Evolutionary conservation across 2,888 invertebrate species (phyloP).

Genomic region (Tanytarsus gracilentus): DNA sequence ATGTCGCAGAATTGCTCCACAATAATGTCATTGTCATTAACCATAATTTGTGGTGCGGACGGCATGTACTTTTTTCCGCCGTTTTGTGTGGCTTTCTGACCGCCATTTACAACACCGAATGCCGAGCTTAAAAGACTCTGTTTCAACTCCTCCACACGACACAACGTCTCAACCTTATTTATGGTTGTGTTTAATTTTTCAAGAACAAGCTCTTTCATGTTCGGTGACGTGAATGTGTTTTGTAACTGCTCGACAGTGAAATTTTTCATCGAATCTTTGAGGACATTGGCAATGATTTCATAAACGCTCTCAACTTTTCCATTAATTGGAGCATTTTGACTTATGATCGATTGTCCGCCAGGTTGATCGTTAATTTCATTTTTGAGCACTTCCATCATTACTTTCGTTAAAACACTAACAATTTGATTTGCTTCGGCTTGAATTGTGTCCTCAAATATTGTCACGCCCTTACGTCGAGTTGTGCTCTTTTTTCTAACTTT

Average conservation of each 20-base stretch:
- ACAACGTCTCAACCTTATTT: constrained; percentile 18
- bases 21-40: constrained; percentile 16
- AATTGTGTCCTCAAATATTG: background rate
- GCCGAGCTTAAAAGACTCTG: constrained; percentile 20
- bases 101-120: background rate
- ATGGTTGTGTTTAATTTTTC: constrained; percentile 22
- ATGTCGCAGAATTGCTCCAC: constrained; percentile 37
- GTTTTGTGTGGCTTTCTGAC: background rate
- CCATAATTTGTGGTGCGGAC: background rate
- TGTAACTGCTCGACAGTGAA: constrained; percentile 22
- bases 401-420: constrained; percentile 22
- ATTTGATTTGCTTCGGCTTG: constrained; percentile 16
- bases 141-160: constrained; percentile 24
- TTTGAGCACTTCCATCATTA: constrained; percentile 26
- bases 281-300: constrained; percentile 22
- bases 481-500: background rate
- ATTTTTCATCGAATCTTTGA: constrained; percentile 6
- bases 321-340: background rate
- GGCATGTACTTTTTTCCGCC: background rate
- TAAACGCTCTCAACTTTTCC: constrained; percentile 18
- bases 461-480: background rate
- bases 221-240: constrained; percentile 14
- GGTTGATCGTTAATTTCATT: constrained; percentile 1
- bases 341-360: background rate
- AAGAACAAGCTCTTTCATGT: constrained; percentile 12